phyloP scores from a whole-genome alignment of 1,140 invertebrate species.

The Phthorimaea operculella region DNA sequence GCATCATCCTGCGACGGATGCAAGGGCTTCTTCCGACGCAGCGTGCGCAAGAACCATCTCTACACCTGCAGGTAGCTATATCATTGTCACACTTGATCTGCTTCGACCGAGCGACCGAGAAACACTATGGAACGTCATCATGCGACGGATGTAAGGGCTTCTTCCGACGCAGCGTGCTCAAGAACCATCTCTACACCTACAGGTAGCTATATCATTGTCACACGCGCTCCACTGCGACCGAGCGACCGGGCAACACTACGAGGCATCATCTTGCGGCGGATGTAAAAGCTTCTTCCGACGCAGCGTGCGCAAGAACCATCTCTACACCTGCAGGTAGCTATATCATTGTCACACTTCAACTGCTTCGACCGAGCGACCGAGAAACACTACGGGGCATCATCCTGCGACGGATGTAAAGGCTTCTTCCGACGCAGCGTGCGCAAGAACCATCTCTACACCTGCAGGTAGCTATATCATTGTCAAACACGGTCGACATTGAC shows the following conservation, averaged over 20 bases:
- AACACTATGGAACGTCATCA: slow-evolving; percentile 93
- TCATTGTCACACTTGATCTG: no score
- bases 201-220: no score
- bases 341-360: no score
- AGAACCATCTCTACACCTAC: no score
- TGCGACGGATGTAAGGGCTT: slow-evolving; percentile 97
- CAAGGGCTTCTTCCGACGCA: slow-evolving; percentile 94
- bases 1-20: slow-evolving; percentile 95
- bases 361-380: slow-evolving; percentile 86
- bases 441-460: no score
- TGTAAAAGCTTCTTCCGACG: slow-evolving; percentile 96
- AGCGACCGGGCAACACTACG: slow-evolving; percentile 96
- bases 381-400: slow-evolving; percentile 94
- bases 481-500: no score
- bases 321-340: slow-evolving; percentile 89
- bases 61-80: slow-evolving; percentile 87
- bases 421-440: slow-evolving; percentile 93
- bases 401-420: slow-evolving; percentile 95
- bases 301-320: slow-evolving; percentile 95
- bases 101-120: slow-evolving; percentile 90
- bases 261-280: slow-evolving; percentile 92
- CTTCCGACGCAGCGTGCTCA: slow-evolving; percentile 88
- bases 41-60: slow-evolving; percentile 95
- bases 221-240: slow-evolving; percentile 95
- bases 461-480: no score